Percentiles rank a stretch among this genome's conserved stretches.
phyloP scores from a whole-genome alignment of 2,797 vertebrate species.

The Crocidura indochinensis region DNA sequence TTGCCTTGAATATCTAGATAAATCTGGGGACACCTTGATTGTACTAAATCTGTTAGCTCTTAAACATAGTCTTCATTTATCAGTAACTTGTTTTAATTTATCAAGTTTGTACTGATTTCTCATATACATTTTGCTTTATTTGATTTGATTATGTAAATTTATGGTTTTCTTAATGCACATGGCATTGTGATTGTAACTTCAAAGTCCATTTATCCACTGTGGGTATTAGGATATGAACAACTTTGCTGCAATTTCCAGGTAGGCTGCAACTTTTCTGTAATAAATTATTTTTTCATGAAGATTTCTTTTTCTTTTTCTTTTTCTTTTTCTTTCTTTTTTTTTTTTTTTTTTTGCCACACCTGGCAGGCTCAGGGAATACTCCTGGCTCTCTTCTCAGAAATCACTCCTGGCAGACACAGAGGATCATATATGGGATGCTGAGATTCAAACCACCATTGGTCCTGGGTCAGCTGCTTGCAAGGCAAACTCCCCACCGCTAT shows the following conservation, averaged over 20 bases:
- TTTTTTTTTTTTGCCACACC: no score
- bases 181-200: background rate
- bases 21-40: background rate
- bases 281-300: background rate
- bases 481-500: no score
- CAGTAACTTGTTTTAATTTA: background rate
- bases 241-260: no score
- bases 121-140: background rate
- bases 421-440: no score
- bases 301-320: no score
- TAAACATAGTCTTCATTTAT: background rate
- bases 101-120: background rate
- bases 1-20: background rate
- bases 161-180: background rate
- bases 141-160: background rate
- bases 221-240: no score
- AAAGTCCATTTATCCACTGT: background rate
- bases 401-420: no score
- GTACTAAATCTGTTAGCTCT: background rate
- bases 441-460: no score
- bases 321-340: no score
- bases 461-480: no score
- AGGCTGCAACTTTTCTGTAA: background rate
- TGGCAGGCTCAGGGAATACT: no score
- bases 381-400: no score